phyloP scores from a whole-genome alignment of 2,113 vertebrate genomes.

The Paracanthobrama guichenoti region DNA sequence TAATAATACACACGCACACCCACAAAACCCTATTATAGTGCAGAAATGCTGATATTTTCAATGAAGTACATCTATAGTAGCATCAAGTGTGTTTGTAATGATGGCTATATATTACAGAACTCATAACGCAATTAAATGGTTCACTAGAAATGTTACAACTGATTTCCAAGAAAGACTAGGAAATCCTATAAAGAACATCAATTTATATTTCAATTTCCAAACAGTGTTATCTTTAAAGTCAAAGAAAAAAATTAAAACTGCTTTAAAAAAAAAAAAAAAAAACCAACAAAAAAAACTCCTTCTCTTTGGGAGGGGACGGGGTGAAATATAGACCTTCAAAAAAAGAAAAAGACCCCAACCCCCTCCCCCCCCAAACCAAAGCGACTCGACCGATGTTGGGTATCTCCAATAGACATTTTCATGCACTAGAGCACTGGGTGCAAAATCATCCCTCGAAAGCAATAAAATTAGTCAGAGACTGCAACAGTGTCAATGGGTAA shows the following conservation, averaged over 20 bases:
- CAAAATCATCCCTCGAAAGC: not conserved
- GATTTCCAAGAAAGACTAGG: conserved; percentile 65
- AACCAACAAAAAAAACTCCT: not conserved
- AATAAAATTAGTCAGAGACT: not conserved
- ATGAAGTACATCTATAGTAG: not conserved
- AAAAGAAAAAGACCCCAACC: not conserved
- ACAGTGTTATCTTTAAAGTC: conserved; percentile 66
- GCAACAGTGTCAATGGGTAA: not conserved
- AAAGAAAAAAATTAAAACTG: conserved; percentile 62
- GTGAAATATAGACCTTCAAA: not conserved
- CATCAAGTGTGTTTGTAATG: conserved; percentile 13
- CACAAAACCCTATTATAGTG: conserved; percentile 26
- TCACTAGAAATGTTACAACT: conserved; percentile 65
- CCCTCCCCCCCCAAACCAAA: not conserved
- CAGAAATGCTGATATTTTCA: conserved; percentile 14
- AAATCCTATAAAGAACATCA: conserved; percentile 67
- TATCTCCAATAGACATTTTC: not conserved
- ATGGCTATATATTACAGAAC: conserved; percentile 53
- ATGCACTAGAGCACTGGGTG: not conserved
- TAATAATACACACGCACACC: conserved; percentile 26
- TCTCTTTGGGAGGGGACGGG: not conserved
- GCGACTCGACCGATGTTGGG: not conserved
- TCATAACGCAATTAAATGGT: conserved; percentile 43
- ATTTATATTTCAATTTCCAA: conserved; percentile 59
- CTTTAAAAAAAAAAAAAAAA: not conserved